Percentiles rank a stretch among this genome's conserved stretches.
These are phyloP conservation scores for Pseudomyrmex gracilis DNA, from an alignment of 1,140 invertebrate species.

Conservation along the genomic window DNA sequence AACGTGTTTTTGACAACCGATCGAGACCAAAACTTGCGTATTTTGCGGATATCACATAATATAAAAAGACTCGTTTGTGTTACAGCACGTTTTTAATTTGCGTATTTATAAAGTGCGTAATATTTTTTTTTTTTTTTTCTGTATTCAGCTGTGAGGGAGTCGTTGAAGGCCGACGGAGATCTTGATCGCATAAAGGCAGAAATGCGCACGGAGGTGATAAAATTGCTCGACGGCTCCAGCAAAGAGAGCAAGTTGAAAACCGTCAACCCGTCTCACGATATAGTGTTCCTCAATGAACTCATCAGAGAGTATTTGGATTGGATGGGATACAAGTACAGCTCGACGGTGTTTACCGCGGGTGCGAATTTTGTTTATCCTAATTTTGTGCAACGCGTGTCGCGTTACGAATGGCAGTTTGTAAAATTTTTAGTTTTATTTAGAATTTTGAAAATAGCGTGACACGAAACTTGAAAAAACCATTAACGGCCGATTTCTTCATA, in stretches of 20 bases:
- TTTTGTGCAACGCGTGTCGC: no score
- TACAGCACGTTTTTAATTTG: background rate
- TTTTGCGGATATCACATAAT: background rate
- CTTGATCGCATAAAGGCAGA: constrained; percentile 83
- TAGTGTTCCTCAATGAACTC: constrained; percentile 83
- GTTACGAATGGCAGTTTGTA: no score
- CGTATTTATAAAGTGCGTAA: background rate
- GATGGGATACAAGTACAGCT: constrained; percentile 84
- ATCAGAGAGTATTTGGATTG: constrained; percentile 85
- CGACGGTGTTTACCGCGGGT: constrained; percentile 82
- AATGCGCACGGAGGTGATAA: constrained; percentile 83
- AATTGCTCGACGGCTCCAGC: constrained; percentile 79
- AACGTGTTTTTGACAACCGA: background rate
- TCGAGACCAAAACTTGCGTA: no score
- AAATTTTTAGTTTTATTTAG: background rate
- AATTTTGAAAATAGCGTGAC: background rate
- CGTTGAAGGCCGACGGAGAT: constrained; percentile 81
- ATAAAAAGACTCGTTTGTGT: background rate
- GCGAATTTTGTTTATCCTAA: constrained; percentile 24
- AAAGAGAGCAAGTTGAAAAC: constrained; percentile 71
- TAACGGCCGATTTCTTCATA: no score
- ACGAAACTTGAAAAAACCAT: background rate
- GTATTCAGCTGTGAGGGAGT: constrained; percentile 82
- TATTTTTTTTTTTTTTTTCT: background rate
- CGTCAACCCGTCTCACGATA: constrained; percentile 78